Conservation (phyloP, 2,888 invertebrate species). For the Ptycholaimellus sp. region DNA sequence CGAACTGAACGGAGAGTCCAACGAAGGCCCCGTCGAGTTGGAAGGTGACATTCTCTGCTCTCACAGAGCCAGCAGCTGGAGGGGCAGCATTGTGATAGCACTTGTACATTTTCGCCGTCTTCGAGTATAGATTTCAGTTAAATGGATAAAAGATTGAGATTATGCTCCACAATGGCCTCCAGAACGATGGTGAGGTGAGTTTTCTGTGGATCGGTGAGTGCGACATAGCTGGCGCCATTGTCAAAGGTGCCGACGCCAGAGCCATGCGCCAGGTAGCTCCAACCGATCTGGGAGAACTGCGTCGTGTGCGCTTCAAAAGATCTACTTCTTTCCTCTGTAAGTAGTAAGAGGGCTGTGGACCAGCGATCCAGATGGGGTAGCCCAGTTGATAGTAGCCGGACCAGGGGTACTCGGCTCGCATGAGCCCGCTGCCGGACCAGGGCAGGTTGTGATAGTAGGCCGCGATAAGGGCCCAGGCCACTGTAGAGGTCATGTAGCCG, state of each 20-base stretch:
- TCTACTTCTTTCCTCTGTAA: too few relatives aligned
- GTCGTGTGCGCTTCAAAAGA: conserved; percentile 28
- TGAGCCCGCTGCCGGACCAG: conserved; percentile 23
- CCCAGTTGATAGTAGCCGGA: conserved; percentile 25
- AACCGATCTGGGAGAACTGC: conserved; percentile 25
- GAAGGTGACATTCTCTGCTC: background rate
- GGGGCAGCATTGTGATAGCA: background rate
- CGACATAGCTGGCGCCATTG: conserved; percentile 26
- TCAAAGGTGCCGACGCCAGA: conserved; percentile 22
- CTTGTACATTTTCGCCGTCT: background rate
- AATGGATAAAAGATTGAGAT: too few relatives aligned
- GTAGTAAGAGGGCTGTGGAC: too few relatives aligned
- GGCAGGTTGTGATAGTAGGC: conserved; percentile 26
- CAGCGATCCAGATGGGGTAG: conserved; percentile 27
- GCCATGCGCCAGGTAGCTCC: conserved; percentile 24
- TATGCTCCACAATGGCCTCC: conserved; percentile 26
- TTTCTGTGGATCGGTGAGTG: conserved; percentile 20
- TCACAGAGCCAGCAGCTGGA: background rate
- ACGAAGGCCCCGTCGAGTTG: background rate
- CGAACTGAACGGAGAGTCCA: too few relatives aligned
- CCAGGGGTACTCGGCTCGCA: conserved; percentile 29
- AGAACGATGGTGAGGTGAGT: conserved; percentile 27
- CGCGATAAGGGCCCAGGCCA: conserved; percentile 28
- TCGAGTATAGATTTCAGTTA: too few relatives aligned
- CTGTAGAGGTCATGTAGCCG: conserved; percentile 28